Percentiles rank a stretch among this genome's conserved stretches.
Evolutionary conservation across 2,888 invertebrate genomes (phyloP).

Genomic region (Cephus nigrinus): DNA sequence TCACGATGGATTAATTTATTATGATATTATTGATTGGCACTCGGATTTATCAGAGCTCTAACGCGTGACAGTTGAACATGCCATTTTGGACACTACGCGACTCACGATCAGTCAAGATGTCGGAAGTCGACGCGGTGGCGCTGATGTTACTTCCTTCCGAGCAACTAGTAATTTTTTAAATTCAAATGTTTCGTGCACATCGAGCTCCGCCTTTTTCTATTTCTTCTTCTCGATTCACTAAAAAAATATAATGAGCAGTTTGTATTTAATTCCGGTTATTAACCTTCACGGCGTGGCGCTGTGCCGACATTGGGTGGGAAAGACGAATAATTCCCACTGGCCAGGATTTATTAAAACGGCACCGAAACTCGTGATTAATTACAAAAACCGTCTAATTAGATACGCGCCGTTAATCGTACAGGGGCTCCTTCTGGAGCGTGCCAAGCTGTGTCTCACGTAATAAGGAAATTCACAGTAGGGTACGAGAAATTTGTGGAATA

Average conservation of each 20-base stretch:
- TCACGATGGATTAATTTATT: neutral
- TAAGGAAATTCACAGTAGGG: neutral
- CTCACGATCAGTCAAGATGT: neutral
- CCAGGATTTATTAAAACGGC: neutral
- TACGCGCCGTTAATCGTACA: neutral
- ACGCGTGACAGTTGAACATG: neutral
- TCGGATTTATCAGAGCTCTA: neutral
- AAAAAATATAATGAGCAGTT: neutral
- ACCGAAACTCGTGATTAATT: neutral
- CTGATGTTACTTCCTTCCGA: neutral
- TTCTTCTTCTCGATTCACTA: neutral
- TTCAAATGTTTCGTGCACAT: neutral
- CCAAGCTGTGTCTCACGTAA: neutral
- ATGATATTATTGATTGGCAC: neutral
- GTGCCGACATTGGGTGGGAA: neutral
- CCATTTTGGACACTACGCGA: neutral
- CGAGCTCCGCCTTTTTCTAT: neutral
- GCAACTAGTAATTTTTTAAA: neutral
- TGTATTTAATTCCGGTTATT: neutral
- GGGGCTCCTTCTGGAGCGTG: neutral
- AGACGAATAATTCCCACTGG: neutral
- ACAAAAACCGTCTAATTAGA: neutral
- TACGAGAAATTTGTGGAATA: neutral
- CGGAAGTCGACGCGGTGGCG: neutral
- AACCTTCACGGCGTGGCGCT: neutral